Conservation (phyloP, 2,888 invertebrate species). For the Ectemnius cavifrons region DNA sequence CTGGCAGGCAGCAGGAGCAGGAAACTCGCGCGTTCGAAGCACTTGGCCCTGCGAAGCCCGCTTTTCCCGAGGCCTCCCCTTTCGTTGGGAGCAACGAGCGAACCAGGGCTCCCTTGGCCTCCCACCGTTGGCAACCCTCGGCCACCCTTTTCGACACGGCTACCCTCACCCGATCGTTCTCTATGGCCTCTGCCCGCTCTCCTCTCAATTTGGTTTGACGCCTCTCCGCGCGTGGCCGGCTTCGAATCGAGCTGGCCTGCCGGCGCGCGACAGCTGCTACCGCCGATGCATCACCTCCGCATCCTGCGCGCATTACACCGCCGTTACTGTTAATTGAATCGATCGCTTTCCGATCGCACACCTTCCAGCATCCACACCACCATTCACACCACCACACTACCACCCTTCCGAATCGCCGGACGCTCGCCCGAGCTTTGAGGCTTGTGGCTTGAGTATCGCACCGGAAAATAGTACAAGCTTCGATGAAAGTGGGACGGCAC, state of each 20-base stretch:
- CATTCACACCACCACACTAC: too few species aligned
- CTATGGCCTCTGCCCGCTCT: slow-evolving; percentile 34
- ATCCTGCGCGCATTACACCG: slow-evolving; percentile 62
- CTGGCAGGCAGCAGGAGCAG: slow-evolving; percentile 43
- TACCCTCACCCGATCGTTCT: slow-evolving; percentile 8
- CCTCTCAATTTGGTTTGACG: slow-evolving; percentile 67
- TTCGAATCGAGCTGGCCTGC: slow-evolving; percentile 54
- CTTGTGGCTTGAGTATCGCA: too few species aligned
- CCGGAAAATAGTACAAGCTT: too few species aligned
- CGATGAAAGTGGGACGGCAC: too few species aligned
- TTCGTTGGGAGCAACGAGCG: slow-evolving; percentile 2
- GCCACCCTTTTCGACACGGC: slow-evolving; percentile 26
- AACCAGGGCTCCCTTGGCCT: slow-evolving; percentile 10
- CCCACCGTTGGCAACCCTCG: slow-evolving; percentile 10
- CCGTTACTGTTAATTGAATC: slow-evolving; percentile 73
- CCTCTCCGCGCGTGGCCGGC: slow-evolving; percentile 53
- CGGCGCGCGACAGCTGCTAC: slow-evolving; percentile 68
- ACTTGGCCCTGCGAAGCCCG: slow-evolving; percentile 6
- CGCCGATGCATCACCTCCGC: slow-evolving; percentile 64
- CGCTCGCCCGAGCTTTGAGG: too few species aligned
- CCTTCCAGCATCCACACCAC: too few species aligned
- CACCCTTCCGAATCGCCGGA: too few species aligned
- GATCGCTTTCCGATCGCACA: slow-evolving; percentile 65
- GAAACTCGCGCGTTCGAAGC: slow-evolving; percentile 35
- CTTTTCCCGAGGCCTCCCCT: slow-evolving; percentile 16